Conservation (phyloP, 53 echinoderm and acorn worm genomes). For the Paracentrotus lividus region DNA sequence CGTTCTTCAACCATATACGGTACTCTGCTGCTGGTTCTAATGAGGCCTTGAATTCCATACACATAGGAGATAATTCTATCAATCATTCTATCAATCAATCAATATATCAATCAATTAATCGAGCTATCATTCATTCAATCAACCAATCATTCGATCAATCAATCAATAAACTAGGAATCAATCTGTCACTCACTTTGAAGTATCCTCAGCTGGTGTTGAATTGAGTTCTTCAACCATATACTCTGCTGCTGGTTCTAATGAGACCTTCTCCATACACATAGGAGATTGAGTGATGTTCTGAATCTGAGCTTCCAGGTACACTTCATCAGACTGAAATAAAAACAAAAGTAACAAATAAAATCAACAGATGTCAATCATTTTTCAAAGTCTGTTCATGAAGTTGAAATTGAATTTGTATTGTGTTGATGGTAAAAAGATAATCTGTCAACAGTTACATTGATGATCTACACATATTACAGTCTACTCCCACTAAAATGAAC, state of each 20-base stretch:
- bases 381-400: not conserved
- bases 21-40: constrained; percentile 88
- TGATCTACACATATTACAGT: no score
- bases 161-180: no score
- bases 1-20: constrained; percentile 87
- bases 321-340: constrained; percentile 89
- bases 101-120: no score
- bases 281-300: constrained; percentile 99
- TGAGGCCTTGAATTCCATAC: constrained; percentile 91
- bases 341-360: not conserved
- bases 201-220: constrained; percentile 18
- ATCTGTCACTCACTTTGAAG: not conserved
- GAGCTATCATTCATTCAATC: no score
- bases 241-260: constrained; percentile 85
- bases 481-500: no score
- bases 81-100: no score
- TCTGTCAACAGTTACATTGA: no score
- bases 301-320: constrained; percentile 98
- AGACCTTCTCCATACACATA: constrained; percentile 94
- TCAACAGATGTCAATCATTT: not conserved
- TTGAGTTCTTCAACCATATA: constrained; percentile 92
- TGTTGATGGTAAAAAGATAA: no score
- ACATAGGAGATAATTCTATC: constrained; percentile 94
- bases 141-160: no score
- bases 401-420: no score